phyloP scores from a whole-genome alignment of 2,113 vertebrate genomes.

The Boulengeromyrus knoepffleri region DNA sequence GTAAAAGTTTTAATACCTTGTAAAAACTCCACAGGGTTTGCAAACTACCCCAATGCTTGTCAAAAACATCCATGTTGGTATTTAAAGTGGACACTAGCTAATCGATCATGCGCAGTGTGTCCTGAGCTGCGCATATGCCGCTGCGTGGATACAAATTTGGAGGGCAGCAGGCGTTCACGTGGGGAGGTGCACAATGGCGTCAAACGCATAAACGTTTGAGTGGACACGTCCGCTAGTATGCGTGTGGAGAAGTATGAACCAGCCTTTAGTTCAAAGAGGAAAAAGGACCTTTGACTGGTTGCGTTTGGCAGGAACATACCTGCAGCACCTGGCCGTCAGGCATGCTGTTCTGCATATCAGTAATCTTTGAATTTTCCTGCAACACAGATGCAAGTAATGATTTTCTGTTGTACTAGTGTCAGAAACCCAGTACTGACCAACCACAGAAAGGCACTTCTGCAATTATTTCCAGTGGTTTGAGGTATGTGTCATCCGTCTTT shows the following conservation, averaged over 20 bases:
- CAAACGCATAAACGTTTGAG: background rate
- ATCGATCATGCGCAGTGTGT: too few species aligned
- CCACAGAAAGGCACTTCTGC: background rate
- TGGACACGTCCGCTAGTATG: too few species aligned
- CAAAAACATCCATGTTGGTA: too few species aligned
- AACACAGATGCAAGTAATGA: background rate
- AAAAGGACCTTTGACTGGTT: background rate
- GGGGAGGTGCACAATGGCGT: too few species aligned
- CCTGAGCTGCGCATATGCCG: too few species aligned
- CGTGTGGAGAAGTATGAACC: background rate
- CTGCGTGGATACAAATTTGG: too few species aligned
- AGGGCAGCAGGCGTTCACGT: too few species aligned
- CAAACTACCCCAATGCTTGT: too few species aligned
- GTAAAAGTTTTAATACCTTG: too few species aligned
- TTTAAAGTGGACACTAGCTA: too few species aligned
- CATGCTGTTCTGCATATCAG: conserved; percentile 48
- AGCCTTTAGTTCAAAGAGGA: background rate
- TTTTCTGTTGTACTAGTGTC: background rate
- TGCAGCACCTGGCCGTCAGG: conserved; percentile 71
- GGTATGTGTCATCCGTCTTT: background rate
- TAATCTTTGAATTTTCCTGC: conserved; percentile 46
- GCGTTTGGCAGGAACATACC: conserved; percentile 43
- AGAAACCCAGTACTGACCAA: background rate
- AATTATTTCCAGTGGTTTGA: background rate
- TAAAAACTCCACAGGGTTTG: too few species aligned